Base-by-base conservation (phyloP, 1,140 invertebrate genomes). In the Neomicropteryx cornuta region DNA sequence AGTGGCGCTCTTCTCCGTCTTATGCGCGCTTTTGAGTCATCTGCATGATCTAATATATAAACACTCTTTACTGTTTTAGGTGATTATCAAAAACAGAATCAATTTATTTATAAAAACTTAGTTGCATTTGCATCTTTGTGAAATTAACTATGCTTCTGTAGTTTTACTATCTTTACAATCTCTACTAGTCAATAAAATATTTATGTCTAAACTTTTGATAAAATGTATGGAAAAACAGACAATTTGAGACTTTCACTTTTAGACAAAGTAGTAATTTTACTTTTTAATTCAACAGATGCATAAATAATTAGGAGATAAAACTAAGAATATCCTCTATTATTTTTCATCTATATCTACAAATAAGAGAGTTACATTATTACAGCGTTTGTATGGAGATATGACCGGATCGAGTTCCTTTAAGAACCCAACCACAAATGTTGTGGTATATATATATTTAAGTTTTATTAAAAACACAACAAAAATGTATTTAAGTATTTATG, bases 401-500 rank as follows among this genome's bases (percentile, higher is more conserved):
- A n/a, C n/a, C n/a, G n/a, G n/a, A n/a, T n/a, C n/a, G n/a, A n/a
- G n/a, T n/a, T n/a, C n/a, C 19, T 22, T 24, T 36, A 5, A 17
- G 6, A 17, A 17, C 10, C 20, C 2, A 34, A 19, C 20, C 33
- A 30, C 4, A 38, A 24, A 2, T 10, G 21, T 11, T 28, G 18
- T 27, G 8, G 8, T 27, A 8, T 27, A n/a, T n/a, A 27, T n/a
- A 27, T 27, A 8, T 27, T 27, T 8, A 27, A 27, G 24, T 27
- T 27, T 27, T 10, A 13, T 16, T 31, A 4, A 4, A 31, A 27
- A 8, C 8, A 27, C 8, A 27, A 8, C 14, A 13, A 31, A 17
- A 17, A 31, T 16, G 10, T 31, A 31, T 27, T 27, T 27, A 27
- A 27, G 24, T 27, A 27, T n/a, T 27, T 27, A 27, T n/a, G 8